Evolutionary conservation across 1,140 invertebrate species (phyloP), one percentile per base, ranked within the genome.

Genomic region (Delia radicum): DNA sequence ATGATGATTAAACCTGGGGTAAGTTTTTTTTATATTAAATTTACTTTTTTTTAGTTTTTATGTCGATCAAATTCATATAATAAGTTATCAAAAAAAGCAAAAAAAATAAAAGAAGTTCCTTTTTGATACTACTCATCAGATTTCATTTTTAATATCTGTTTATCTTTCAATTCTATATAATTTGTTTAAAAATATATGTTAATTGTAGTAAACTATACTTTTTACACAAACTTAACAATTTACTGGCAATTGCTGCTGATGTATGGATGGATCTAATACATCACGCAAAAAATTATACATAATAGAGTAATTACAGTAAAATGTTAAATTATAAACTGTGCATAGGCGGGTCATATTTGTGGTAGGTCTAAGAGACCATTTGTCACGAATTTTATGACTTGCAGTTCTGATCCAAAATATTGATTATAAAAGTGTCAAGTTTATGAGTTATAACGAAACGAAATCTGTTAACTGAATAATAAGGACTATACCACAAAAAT

Each of bases 1-100:
- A 86, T 86, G 85, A 86, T 86, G 85, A 86, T 86, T 67, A 85
- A 85, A 75, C 85, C 85, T 63, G 84, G 83, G 85, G 85, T 86
- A 86, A 84, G 85, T 86, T 61, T 15, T 37, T 27, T n/a, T n/a
- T n/a, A n/a, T n/a, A n/a, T 29, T 18, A 65, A 26, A n/a, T 65
- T 10, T 65, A 26, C 62, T 55, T n/a, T 55, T 55, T n/a, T 55
- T 55, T 7, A 55, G 18, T 55, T 55, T 55, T 21, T 55, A 18
- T 55, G 48, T 55, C 24, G n/a, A 55, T 55, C 48, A 55, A 21
- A 7, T 55, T n/a, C 48, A 55, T 7, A 24, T 55, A 21, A 55
- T 42, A 42, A 42, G 10, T 42, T 55, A 18, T 8, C n/a, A 21
- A 3, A 55, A n/a, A n/a, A n/a, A n/a, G n/a, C n/a, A n/a, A n/a